Evolutionary conservation across 2,888 invertebrate genomes (phyloP).

Genomic region (Ommatoiulus sabulosus): DNA sequence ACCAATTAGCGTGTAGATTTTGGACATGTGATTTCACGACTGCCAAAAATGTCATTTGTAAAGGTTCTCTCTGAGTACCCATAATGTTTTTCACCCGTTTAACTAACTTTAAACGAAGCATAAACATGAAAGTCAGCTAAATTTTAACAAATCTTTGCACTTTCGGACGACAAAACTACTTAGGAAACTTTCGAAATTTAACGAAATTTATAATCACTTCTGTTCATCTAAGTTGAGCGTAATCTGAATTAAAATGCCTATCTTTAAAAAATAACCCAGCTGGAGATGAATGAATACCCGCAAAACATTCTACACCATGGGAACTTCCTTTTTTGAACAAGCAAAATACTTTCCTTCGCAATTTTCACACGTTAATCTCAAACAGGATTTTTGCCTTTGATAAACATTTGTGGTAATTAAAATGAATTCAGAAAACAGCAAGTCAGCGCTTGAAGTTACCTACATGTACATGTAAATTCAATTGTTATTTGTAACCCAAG

Average conservation of each 20-base stretch:
- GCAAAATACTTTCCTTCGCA: neutral
- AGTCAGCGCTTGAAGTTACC: neutral
- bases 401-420: neutral
- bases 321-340: neutral
- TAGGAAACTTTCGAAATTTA: neutral
- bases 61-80: no score
- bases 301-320: constrained; percentile 4
- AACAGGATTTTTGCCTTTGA: neutral
- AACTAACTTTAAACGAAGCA: no score
- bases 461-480: neutral
- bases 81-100: no score
- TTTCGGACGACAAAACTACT: neutral
- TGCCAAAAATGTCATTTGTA: no score
- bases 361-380: neutral
- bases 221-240: neutral
- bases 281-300: neutral
- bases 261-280: neutral
- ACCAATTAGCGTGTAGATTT: no score
- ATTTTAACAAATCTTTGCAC: no score
- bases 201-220: neutral
- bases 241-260: neutral
- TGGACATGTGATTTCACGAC: no score
- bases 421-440: neutral
- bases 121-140: neutral
- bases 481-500: neutral